Base-by-base conservation (phyloP, 2,888 invertebrate genomes). In the Spatulosminthurus flaviceps region DNA sequence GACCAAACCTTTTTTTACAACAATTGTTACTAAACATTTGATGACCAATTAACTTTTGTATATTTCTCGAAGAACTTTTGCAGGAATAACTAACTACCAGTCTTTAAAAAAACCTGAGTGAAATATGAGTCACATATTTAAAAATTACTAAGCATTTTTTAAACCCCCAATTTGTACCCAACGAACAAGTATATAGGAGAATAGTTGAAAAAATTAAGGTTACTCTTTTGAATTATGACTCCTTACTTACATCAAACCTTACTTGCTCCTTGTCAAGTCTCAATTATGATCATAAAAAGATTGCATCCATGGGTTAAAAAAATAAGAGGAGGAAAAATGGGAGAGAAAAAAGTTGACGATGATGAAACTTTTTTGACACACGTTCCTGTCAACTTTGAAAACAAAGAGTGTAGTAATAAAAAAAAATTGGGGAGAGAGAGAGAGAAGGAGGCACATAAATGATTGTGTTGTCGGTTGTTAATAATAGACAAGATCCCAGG, bases 401-500 rank as follows among this genome's bases (percentile, higher is more conserved):
- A 66, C 24, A 66, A 28, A 69, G 29, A 69, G 69, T 69, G 29
- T 21, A 69, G 19, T n/a, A 51, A 51, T 51, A n/a, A 51, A n/a
- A n/a, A n/a, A n/a, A n/a, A n/a, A n/a, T n/a, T n/a, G n/a, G n/a
- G n/a, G n/a, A n/a, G n/a, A n/a, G n/a, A n/a, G n/a, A n/a, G 5
- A 11, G 16, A 11, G 51, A n/a, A 19, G 16, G 51, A 51, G 51
- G 51, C 2, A 4, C 16, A 51, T 51, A 19, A 51, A 51, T 51
- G 51, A 51, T 2, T 51, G n/a, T n/a, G n/a, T 51, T 51, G 51
- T 51, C 51, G 51, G 51, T 51, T 51, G 51, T 51, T 51, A 69
- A 69, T 69, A 69, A 69, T 69, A 69, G 69, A 69, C 69, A 29
- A 69, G 69, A 21, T 29, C 16, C 34, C 69, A 29, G 69, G 34